phyloP scores from a whole-genome alignment of 2,888 invertebrate species.

The Colletes collaris region DNA sequence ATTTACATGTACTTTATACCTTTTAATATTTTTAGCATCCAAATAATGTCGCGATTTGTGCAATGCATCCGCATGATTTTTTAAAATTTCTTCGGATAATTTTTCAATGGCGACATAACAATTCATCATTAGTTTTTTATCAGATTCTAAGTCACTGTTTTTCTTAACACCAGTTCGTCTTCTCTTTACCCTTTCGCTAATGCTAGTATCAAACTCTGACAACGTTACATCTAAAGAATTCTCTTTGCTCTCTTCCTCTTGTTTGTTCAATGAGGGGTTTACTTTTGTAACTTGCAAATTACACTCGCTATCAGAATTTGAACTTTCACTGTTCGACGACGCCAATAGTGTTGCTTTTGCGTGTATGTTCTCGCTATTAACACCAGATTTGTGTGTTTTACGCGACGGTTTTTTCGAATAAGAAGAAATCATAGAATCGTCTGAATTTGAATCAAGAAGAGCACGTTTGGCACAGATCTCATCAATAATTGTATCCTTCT shows the following conservation, averaged over 20 bases:
- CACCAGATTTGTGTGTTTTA: slow-evolving; percentile 4
- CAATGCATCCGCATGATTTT: slow-evolving; percentile 70
- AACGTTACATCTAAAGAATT: not conserved
- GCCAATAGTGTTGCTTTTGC: slow-evolving; percentile 32
- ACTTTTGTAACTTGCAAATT: not conserved
- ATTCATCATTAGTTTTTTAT: slow-evolving; percentile 70
- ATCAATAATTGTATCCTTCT: not conserved
- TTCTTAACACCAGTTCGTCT: slow-evolving; percentile 59
- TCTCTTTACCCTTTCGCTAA: slow-evolving; percentile 31
- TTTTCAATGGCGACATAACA: slow-evolving; percentile 69
- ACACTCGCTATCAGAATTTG: slow-evolving; percentile 26
- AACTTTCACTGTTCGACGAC: slow-evolving; percentile 45
- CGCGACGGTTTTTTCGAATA: not conserved
- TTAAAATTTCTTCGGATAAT: slow-evolving; percentile 68
- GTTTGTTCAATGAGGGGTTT: not conserved
- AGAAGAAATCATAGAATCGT: slow-evolving; percentile 42
- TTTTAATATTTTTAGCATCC: slow-evolving; percentile 74
- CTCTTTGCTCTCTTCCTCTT: not conserved
- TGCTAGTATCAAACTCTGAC: not conserved
- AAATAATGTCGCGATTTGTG: slow-evolving; percentile 74
- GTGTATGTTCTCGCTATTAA: slow-evolving; percentile 4
- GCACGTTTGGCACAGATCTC: slow-evolving; percentile 46
- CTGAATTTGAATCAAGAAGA: slow-evolving; percentile 64
- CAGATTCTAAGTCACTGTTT: slow-evolving; percentile 63
- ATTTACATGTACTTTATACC: slow-evolving; percentile 67